Percentiles rank a stretch among this genome's conserved stretches.
These are phyloP conservation scores for Poecilia gillii DNA, from an alignment of 2,797 vertebrate species.

Conservation along the genomic window DNA sequence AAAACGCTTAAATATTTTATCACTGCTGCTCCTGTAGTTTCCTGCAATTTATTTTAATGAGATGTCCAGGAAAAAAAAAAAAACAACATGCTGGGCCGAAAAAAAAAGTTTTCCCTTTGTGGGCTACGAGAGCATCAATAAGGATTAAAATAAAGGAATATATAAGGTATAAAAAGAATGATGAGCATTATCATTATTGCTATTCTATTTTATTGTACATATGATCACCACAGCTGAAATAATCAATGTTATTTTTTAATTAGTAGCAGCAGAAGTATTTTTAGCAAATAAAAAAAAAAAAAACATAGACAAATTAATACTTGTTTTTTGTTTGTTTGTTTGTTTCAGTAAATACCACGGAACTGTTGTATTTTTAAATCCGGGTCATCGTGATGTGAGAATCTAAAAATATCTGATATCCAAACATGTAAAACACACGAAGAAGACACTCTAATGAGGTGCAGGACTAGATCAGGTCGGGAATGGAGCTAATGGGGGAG, in stretches of 20 bases:
- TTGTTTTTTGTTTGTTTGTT: background rate
- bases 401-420: background rate
- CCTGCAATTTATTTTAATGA: background rate
- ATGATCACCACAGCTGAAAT: background rate
- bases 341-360: background rate
- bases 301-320: background rate
- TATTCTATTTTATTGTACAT: background rate
- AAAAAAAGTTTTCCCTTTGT: background rate
- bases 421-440: background rate
- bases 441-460: background rate
- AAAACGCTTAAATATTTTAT: background rate
- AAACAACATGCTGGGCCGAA: background rate
- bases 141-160: background rate
- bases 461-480: background rate
- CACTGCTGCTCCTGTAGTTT: background rate
- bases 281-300: background rate
- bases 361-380: background rate
- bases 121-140: background rate
- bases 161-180: background rate
- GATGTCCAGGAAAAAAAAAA: background rate
- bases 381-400: background rate
- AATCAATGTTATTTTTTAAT: background rate
- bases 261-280: background rate
- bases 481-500: background rate
- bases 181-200: background rate